These are phyloP conservation scores for Ibidorhyncha struthersii DNA, from an alignment of 2,113 vertebrate species.

Conservation along the genomic window DNA sequence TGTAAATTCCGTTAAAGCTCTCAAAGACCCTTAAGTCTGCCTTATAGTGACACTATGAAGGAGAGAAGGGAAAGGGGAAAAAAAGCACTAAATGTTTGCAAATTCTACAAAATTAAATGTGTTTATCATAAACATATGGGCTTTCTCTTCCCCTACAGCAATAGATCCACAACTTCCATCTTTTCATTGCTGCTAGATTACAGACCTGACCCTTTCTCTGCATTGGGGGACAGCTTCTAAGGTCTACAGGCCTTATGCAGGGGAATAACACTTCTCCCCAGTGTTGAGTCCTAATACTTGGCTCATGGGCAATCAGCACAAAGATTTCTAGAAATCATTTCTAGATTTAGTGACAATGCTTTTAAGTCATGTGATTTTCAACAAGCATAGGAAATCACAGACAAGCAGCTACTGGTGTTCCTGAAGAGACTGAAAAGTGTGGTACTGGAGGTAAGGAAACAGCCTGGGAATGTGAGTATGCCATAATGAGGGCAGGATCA, in stretches of 20 bases:
- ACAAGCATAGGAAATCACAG: background rate
- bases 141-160: background rate
- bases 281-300: background rate
- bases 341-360: background rate
- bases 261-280: background rate
- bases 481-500: background rate
- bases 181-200: background rate
- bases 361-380: background rate
- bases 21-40: background rate
- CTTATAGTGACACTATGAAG: background rate
- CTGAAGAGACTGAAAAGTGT: background rate
- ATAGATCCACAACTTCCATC: background rate
- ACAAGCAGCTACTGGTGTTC: background rate
- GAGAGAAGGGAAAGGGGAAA: background rate
- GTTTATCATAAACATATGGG: background rate
- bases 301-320: background rate
- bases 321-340: background rate
- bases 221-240: background rate
- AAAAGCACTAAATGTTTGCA: background rate
- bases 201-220: background rate
- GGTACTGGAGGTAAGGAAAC: background rate
- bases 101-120: background rate
- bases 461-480: background rate
- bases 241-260: background rate
- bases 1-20: background rate